These are phyloP conservation scores for Peromyscus maniculatus DNA, from an alignment of 2,113 vertebrate species.

Conservation along the genomic window DNA sequence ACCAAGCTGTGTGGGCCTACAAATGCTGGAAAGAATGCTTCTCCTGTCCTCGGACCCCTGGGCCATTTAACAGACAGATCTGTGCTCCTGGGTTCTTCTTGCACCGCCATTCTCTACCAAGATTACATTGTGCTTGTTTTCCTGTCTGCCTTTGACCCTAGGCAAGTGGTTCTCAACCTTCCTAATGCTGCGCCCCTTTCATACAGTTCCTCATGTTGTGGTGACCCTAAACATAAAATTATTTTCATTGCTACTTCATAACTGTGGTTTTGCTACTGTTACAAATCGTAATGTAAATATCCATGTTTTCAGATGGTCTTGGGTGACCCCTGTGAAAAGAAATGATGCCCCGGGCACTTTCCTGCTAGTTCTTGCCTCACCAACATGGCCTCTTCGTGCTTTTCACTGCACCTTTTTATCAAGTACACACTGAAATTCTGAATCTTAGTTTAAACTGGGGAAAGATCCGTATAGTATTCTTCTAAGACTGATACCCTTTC, in stretches of 20 bases:
- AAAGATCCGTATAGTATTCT: background rate
- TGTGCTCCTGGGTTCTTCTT: background rate
- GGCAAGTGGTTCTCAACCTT: background rate
- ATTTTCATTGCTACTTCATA: background rate
- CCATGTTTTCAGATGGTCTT: background rate
- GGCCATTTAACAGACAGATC: background rate
- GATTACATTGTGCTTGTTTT: background rate
- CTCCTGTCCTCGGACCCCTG: background rate
- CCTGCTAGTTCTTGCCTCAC: background rate
- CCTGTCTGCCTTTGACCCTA: background rate
- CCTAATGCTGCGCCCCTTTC: background rate
- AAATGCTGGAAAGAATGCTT: background rate
- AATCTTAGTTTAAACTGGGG: background rate
- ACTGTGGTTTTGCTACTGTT: background rate
- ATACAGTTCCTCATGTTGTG: background rate
- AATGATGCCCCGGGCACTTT: background rate
- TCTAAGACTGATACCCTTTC: background rate
- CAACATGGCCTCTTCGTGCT: background rate
- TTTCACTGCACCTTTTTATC: background rate
- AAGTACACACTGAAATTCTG: slow-evolving; percentile 8
- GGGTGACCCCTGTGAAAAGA: background rate
- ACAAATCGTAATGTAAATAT: background rate
- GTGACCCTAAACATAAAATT: background rate
- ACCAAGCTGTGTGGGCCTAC: background rate
- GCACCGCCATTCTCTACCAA: background rate